Evolutionary conservation across 1,140 invertebrate genomes (phyloP), one percentile per base, ranked within the genome.

Genomic region (Brachystomella parvula): DNA sequence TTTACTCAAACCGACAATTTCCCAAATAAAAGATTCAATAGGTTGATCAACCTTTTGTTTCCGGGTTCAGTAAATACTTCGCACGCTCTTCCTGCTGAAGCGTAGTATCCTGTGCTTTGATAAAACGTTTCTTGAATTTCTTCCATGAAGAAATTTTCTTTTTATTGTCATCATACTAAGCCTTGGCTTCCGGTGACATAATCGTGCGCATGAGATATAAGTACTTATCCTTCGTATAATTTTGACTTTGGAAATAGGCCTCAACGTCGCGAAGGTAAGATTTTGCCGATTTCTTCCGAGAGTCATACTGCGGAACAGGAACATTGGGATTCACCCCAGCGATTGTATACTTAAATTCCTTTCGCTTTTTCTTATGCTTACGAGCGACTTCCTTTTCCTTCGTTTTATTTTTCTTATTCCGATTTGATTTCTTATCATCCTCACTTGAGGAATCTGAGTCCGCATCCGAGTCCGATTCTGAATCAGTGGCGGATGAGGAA

Each of bases 231-330:
- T 9, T 59, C 6, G 26, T 15, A 31, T 59, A 59, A 30, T 59
- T 24, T 59, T 59, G 57, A 59, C 57, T 59, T 59, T 59, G 3
- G 26, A 59, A 59, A 30, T 59, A 59, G 12, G 19, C 12, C 26
- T 29, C 57, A 28, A 59, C 21, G 21, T 59, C 57, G 2, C 19
- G 3, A 9, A 59, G 30, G 30, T 59, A 59, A 28, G 57, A 24
- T 12, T 28, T 21, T 6, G 57, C 57, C 9, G 19, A 28, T 12
- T 21, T 3, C 21, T 26, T 12, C 9, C 9, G 12, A 26, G 24
- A 26, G 21, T 28, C 57, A 59, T 28, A 59, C 12, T 29, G 24
- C 12, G 57, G 57, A 59, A 59, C 26, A 9, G 19, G 19, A 30
- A 59, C 30, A 31, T 59, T 59, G 12, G 57, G 57, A 30, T 59